Base-by-base conservation (phyloP, 2,113 vertebrate genomes). In the Psittacara wagleri region DNA sequence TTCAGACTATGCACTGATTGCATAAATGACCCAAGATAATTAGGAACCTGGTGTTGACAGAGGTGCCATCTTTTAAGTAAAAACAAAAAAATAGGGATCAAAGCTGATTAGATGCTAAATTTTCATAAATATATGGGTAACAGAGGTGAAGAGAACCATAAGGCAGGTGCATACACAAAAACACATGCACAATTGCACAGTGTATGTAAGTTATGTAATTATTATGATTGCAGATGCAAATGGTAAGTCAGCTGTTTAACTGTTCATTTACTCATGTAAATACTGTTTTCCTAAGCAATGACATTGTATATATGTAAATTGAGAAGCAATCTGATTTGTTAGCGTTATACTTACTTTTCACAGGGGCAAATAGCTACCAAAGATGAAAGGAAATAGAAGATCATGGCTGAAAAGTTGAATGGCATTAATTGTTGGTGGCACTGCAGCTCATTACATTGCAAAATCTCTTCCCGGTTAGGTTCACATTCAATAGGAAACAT, bases 211-310 rank as follows among this genome's bases (percentile, higher is more conserved):
- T 46, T 63, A 95, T 35, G 57, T 59, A 59, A 35, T 95, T 93
- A 94, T 86, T 84, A 79, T 83, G 88, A 92, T 87, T 94, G 90
- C 88, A 96, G 85, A 96, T 94, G 88, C 41, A 91, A 97, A 96
- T 84, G 83, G 17, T 84, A 93, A 97, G 91, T 96, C 90, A 96
- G 95, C 92, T 97, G 86, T 92, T 96, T 92, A 94, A 94, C 95
- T 91, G 88, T 96, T 95, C 92, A 95, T 92, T 96, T 96, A 93
- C 83, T 93, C 77, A 54, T 89, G 81, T 86, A 95, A 96, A 82
- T 96, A 94, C 88, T 94, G 80, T 96, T 96, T 96, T 94, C 80
- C 83, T 92, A 88, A 76, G 95, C 77, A 92, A 82, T 78, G 86
- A 73, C 57, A 94, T 89, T 93, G 49, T 91, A 86, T 95, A 92